Base-by-base conservation (phyloP, 2,888 invertebrate species). In the Nycteola revayana region DNA sequence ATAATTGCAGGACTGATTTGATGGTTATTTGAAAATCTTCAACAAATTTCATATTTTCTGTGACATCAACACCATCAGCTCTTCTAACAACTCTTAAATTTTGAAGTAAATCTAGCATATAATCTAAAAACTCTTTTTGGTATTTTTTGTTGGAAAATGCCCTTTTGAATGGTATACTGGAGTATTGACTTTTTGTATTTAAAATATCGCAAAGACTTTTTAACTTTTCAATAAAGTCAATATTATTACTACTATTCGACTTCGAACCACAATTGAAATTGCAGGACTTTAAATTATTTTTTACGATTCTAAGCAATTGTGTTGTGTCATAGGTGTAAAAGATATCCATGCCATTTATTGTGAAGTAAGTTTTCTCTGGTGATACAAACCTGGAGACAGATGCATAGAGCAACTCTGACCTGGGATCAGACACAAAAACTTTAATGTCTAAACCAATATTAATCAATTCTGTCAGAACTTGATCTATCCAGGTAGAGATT, bases 11-110 rank as follows among this genome's bases (percentile, higher is more conserved):
- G 11, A 60, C 28, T 3, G 64, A 58, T 6, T 48, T 46, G 23
- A 64, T 59, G 1, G 57, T 58, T 9, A 60, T 50, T 39, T 52
- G 58, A 28, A 62, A 56, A 7, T 49, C 42, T n/a, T 57, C 45
- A 7, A 60, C 41, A 9, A 62, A 60, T 22, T 57, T 53, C 24
- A 52, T 42, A 20, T 52, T 41, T 9, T 42, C 32, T 6, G 62
- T 54, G 9, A 58, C 52, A 38, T 60, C 49, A 4, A 32, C 47
- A 3, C 44, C 40, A 8, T 55, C 54, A 3, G 32, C 28, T 40
- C 36, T 49, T n/a, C 51, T 49, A n/a, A 58, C 42, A 11, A 62
- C 36, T 32, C 49, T 60, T 34, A 64, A 46, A 37, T 45, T 48
- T 9, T 50, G 40, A 35, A 66, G 60, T 32, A 60, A 46, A n/a